Conservation (phyloP, 1,140 invertebrate species). For the Aphelenchoides avenae region DNA sequence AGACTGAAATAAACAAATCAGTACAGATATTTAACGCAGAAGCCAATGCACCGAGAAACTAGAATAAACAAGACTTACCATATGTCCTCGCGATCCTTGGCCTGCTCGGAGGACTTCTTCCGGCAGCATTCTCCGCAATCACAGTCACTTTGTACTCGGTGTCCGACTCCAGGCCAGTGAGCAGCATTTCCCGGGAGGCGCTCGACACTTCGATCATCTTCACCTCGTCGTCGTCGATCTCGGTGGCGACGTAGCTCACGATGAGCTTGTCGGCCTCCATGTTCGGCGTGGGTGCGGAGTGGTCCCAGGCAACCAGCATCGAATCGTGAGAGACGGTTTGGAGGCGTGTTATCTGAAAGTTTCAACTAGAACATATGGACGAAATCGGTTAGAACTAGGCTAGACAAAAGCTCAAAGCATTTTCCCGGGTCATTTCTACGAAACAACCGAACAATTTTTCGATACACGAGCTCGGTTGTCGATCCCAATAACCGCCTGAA, state of each 20-base stretch:
- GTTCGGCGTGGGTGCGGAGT: conserved; percentile 2
- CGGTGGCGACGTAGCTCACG: conserved; percentile 11
- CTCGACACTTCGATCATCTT: conserved; percentile 16
- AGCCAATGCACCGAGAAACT: no score
- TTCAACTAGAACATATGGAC: background rate
- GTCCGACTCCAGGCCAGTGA: conserved; percentile 19
- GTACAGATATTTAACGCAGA: no score
- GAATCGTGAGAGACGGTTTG: conserved; percentile 33
- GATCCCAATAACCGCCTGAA: no score
- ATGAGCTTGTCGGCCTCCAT: conserved; percentile 27
- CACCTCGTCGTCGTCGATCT: conserved; percentile 5
- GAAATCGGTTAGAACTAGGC: no score
- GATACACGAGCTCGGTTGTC: no score
- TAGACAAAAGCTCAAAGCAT: no score
- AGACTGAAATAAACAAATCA: no score
- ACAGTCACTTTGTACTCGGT: conserved; percentile 25
- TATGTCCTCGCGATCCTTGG: conserved; percentile 27
- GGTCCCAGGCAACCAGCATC: conserved; percentile 23
- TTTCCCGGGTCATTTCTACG: no score
- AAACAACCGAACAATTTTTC: no score
- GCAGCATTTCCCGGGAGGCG: conserved; percentile 11
- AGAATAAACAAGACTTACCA: conserved; percentile 27
- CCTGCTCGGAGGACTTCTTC: conserved; percentile 17
- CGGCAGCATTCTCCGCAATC: conserved; percentile 25
- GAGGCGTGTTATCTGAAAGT: conserved; percentile 21